These are phyloP conservation scores for Alligator mississippiensis DNA, from an alignment of 2,113 vertebrate species.

Conservation along the genomic window DNA sequence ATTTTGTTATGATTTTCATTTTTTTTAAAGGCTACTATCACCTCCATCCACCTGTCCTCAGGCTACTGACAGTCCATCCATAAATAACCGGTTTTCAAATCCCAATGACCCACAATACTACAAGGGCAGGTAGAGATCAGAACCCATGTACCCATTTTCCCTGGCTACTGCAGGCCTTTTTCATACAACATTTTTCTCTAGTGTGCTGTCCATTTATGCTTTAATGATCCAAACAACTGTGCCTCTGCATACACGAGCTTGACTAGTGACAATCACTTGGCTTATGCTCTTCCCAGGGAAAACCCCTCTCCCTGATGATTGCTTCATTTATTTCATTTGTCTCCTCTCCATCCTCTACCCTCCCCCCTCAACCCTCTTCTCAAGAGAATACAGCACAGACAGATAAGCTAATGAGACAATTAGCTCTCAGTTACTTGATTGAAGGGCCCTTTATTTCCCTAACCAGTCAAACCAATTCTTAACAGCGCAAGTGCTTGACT, in stretches of 20 bases:
- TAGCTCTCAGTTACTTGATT: slow-evolving; percentile 61
- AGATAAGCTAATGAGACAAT: slow-evolving; percentile 76
- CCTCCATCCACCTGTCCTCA: not conserved
- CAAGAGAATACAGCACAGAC: slow-evolving; percentile 55
- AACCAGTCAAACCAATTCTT: slow-evolving; percentile 60
- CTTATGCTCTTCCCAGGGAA: not conserved
- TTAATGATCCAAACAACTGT: not conserved
- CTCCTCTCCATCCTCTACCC: slow-evolving; percentile 44
- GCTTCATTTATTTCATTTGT: slow-evolving; percentile 56
- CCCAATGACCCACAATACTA: not conserved
- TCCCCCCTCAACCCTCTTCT: not conserved
- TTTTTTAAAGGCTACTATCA: too few relatives aligned
- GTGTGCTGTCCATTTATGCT: not conserved
- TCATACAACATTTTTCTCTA: not conserved
- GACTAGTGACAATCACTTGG: not conserved
- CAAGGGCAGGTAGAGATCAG: not conserved
- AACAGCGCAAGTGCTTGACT: slow-evolving; percentile 20
- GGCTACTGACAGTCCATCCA: not conserved
- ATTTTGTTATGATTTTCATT: too few relatives aligned
- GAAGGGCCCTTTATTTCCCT: slow-evolving; percentile 69
- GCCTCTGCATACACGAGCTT: not conserved
- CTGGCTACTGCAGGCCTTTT: not conserved
- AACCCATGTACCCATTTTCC: not conserved
- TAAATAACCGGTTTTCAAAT: not conserved
- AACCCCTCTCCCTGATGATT: slow-evolving; percentile 26